Evolutionary conservation across 2,113 vertebrate species (phyloP).

Genomic region (Spilogale gracilis): DNA sequence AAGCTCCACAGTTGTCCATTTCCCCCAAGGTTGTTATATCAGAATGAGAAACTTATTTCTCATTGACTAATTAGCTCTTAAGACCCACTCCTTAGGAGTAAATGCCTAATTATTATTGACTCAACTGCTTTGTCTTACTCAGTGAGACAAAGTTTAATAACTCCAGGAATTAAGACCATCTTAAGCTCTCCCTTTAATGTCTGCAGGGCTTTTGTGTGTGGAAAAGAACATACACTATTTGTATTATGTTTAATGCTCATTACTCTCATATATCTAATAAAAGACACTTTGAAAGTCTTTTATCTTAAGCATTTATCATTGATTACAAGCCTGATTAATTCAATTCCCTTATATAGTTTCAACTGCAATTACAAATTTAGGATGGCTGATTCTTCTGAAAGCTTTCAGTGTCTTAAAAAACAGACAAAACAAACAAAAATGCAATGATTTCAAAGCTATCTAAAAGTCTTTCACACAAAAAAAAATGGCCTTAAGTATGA

Average conservation of each 20-base stretch:
- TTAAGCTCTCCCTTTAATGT: slow-evolving; percentile 11
- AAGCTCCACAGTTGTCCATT: not conserved
- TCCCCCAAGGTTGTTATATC: not conserved
- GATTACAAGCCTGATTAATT: slow-evolving; percentile 73
- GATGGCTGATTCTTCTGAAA: slow-evolving; percentile 35
- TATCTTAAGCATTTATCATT: slow-evolving; percentile 68
- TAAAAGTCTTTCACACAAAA: slow-evolving; percentile 28
- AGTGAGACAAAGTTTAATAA: slow-evolving; percentile 50
- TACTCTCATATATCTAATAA: slow-evolving; percentile 32
- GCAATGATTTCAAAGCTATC: slow-evolving; percentile 43
- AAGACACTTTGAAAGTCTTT: slow-evolving; percentile 56
- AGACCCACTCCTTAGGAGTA: slow-evolving; percentile 26
- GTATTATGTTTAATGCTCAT: slow-evolving; percentile 62
- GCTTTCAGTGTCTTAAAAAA: slow-evolving; percentile 39
- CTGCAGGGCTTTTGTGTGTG: not conserved
- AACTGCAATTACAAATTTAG: slow-evolving; percentile 56
- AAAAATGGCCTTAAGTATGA: not conserved
- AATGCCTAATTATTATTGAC: slow-evolving; percentile 60
- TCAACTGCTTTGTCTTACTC: slow-evolving; percentile 55
- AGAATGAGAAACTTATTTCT: slow-evolving; percentile 45
- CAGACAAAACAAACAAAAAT: slow-evolving; percentile 51
- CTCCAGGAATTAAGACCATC: slow-evolving; percentile 48
- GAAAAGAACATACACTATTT: slow-evolving; percentile 35
- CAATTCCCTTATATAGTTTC: slow-evolving; percentile 48
- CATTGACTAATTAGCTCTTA: slow-evolving; percentile 49